Evolutionary conservation across 2,888 invertebrate species (phyloP), one percentile per base, ranked within the genome.

Genomic region (Autographa gamma): DNA sequence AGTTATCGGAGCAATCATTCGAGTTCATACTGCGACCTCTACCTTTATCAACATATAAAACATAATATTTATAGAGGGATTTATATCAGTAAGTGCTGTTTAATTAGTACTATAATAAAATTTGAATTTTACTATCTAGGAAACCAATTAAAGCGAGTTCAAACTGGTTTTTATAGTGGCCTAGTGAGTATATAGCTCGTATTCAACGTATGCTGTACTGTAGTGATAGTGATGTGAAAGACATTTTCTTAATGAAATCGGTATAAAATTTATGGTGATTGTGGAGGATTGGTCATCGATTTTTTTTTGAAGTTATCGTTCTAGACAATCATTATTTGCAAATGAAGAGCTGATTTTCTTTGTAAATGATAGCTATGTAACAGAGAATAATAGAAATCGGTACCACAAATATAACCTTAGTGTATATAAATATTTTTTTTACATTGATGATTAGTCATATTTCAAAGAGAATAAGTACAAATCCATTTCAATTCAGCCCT

Each of bases 91-190:
- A 54, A 81, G 61, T 71, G 71, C 60, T 66, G 66, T 79, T 79
- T 74, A 79, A 81, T 79, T 79, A 69, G 67, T 63, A 48, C 65
- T 59, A 79, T 61, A 66, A 63, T 66, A 74, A 74, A 78, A 79
- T 74, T 71, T 65, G 59, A 71, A 79, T 78, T 67, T 64, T 71
- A 65, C 2, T 68, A 66, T 81, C 75, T 81, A 43, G 65, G 66
- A 77, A 71, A 78, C 66, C 60, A 81, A 78, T 81, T 79, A 81
- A 78, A 71, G 59, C 13, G 58, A 58, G 52, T 77, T 77, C 31
- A 32, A 62, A 77, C 70, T 16, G 31, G 60, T 80, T 71, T 69
- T 79, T 72, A 66, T 69, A 43, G 60, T 67, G 32, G 64, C 54
- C 59, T 48, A 81, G 74, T 71, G 74, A 77, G 78, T 58, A 32